These are phyloP conservation scores for Plutella xylostella DNA, from an alignment of 2,888 invertebrate species.

Conservation along the genomic window DNA sequence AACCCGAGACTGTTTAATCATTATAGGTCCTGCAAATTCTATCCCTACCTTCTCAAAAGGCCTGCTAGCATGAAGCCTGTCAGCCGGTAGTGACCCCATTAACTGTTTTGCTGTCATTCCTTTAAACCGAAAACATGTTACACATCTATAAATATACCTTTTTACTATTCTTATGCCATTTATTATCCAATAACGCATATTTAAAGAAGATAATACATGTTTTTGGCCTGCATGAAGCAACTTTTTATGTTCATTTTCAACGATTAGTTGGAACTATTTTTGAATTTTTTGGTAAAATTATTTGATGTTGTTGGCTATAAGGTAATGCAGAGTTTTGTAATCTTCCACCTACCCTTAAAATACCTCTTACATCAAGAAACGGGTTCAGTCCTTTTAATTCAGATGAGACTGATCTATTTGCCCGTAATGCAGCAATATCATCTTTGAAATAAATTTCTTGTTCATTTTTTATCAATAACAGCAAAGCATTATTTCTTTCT, in stretches of 20 bases:
- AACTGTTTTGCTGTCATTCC: too few species aligned
- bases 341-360: conserved; percentile 8
- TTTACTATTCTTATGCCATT: not conserved
- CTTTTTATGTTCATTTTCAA: conserved; percentile 1
- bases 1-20: too few species aligned
- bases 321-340: conserved; percentile 1
- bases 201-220: not conserved
- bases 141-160: not conserved
- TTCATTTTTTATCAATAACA: not conserved
- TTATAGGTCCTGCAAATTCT: too few species aligned
- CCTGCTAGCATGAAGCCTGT: too few species aligned
- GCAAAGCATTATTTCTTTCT: not conserved
- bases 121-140: conserved; percentile 2
- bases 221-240: conserved; percentile 4
- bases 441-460: not conserved
- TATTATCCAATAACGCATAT: conserved; percentile 4
- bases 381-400: not conserved
- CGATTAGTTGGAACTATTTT: not conserved
- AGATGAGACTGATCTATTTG: not conserved
- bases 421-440: not conserved
- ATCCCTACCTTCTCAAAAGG: too few species aligned
- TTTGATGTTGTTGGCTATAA: conserved; percentile 3
- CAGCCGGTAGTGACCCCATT: too few species aligned
- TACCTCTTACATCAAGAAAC: conserved; percentile 1
- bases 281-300: conserved; percentile 2